Percentiles rank a stretch among this genome's conserved stretches.
phyloP scores from a whole-genome alignment of 1,140 invertebrate species.

The Lethocerus indicus region DNA sequence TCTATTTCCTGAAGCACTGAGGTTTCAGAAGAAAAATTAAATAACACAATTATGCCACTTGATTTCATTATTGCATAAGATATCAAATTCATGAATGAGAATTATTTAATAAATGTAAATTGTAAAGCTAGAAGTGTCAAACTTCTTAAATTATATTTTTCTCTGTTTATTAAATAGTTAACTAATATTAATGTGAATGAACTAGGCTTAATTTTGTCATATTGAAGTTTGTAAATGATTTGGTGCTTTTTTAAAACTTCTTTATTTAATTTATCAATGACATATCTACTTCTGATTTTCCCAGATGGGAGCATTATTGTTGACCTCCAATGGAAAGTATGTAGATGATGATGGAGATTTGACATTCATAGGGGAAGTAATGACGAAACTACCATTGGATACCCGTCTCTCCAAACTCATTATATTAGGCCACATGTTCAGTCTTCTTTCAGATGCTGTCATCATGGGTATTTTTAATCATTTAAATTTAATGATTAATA shows the following conservation, averaged over 20 bases:
- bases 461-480: constrained; percentile 52
- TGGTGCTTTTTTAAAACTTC: too few relatives aligned
- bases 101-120: too few relatives aligned
- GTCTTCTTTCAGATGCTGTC: constrained; percentile 64
- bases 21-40: too few relatives aligned
- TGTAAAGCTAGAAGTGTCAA: too few relatives aligned
- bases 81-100: too few relatives aligned
- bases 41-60: too few relatives aligned
- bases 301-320: constrained; percentile 45
- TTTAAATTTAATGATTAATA: not conserved
- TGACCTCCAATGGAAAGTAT: constrained; percentile 31
- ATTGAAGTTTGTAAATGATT: not conserved
- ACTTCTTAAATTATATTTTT: too few relatives aligned
- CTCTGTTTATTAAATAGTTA: too few relatives aligned
- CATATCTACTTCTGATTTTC: constrained; percentile 9
- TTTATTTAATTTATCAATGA: constrained; percentile 8
- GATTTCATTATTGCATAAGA: too few relatives aligned
- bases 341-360: constrained; percentile 65
- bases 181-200: too few relatives aligned
- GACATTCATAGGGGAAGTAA: constrained; percentile 69
- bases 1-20: too few relatives aligned
- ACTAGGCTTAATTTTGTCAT: too few relatives aligned
- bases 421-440: constrained; percentile 72
- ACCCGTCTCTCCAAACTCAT: constrained; percentile 70
- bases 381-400: constrained; percentile 68